Evolutionary conservation across 2,113 vertebrate genomes (phyloP).

Genomic region (Phrynocephalus versicolor): DNA sequence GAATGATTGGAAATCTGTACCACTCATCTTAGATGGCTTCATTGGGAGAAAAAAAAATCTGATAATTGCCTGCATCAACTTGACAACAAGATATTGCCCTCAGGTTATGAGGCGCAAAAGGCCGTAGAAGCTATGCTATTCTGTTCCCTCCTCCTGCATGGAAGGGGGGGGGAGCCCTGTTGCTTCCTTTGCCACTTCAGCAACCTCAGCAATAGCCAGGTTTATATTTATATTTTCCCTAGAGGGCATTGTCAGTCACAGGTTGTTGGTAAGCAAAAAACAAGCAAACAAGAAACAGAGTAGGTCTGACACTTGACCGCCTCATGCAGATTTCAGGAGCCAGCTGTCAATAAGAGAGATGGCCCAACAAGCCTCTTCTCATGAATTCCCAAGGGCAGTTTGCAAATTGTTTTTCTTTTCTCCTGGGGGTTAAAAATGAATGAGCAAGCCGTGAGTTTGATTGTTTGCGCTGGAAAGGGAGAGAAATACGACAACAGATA

Average conservation of each 20-base stretch:
- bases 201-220: neutral
- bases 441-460: slow-evolving; percentile 28
- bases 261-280: neutral
- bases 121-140: neutral
- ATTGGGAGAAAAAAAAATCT: neutral
- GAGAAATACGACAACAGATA: slow-evolving; percentile 17
- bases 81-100: slow-evolving; percentile 37
- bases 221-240: slow-evolving; percentile 29
- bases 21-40: neutral
- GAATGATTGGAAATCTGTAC: slow-evolving; percentile 4
- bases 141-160: slow-evolving; percentile 14
- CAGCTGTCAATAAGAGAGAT: slow-evolving; percentile 41
- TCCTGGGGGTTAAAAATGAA: slow-evolving; percentile 20
- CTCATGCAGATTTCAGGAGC: slow-evolving; percentile 19
- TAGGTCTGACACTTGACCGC: slow-evolving; percentile 12
- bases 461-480: slow-evolving; percentile 17
- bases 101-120: slow-evolving; percentile 19
- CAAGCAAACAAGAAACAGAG: neutral
- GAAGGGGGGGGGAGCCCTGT: neutral
- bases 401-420: slow-evolving; percentile 51
- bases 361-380: slow-evolving; percentile 28
- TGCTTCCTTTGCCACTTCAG: slow-evolving; percentile 15
- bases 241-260: slow-evolving; percentile 9
- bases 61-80: slow-evolving; percentile 2
- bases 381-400: slow-evolving; percentile 41